Conservation (phyloP, 2,113 vertebrate genomes). For the Bucco capensis region DNA sequence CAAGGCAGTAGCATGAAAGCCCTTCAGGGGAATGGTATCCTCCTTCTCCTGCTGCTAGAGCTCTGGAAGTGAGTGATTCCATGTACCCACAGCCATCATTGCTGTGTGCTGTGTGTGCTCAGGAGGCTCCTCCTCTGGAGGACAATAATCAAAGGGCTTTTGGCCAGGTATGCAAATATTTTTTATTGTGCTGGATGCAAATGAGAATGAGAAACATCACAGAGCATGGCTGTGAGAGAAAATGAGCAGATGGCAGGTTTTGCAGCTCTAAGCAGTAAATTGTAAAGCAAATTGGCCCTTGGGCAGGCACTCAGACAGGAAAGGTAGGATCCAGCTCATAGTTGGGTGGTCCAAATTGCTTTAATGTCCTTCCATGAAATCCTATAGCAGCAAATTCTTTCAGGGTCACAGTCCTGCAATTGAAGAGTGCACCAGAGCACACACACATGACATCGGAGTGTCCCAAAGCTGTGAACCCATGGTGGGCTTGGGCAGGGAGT, state of each 20-base stretch:
- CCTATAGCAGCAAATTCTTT: background rate
- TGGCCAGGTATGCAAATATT: background rate
- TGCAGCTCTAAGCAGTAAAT: background rate
- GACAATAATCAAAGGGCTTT: background rate
- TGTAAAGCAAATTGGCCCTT: background rate
- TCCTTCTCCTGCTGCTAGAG: background rate
- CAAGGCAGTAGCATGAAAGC: rapidly evolving
- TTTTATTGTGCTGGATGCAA: background rate
- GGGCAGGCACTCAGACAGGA: background rate
- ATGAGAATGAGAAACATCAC: background rate
- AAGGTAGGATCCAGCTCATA: background rate
- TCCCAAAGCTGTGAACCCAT: rapidly evolving
- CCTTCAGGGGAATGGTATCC: background rate
- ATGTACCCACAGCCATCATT: rapidly evolving
- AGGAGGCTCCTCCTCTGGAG: background rate
- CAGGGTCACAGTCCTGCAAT: rapidly evolving
- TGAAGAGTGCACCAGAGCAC: no score
- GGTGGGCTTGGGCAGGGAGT: background rate
- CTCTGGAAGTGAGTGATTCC: rapidly evolving
- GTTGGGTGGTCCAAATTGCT: background rate
- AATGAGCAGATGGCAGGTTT: conserved; percentile 3
- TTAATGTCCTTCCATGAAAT: background rate
- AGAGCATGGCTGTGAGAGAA: background rate
- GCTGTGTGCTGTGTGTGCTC: rapidly evolving
- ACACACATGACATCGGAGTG: background rate